These are phyloP conservation scores for Neomorphus geoffroyi DNA, from an alignment of 2,797 vertebrate genomes.

Conservation along the genomic window DNA sequence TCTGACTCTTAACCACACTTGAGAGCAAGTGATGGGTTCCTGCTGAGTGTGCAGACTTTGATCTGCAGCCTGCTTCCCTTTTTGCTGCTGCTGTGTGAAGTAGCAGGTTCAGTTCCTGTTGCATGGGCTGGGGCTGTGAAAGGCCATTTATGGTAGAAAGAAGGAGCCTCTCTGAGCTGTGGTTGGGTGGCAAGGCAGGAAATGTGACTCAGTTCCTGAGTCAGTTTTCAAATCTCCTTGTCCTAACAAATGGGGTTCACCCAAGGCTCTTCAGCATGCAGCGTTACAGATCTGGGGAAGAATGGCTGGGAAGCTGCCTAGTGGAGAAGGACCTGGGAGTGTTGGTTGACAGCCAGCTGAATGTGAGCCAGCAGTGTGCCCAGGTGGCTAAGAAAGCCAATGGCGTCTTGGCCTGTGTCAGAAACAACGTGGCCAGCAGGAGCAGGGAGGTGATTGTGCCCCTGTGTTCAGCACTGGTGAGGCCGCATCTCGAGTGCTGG, in stretches of 20 bases:
- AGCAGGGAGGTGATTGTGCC: no score
- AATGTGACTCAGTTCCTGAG: slow-evolving; percentile 87
- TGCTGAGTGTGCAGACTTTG: background rate
- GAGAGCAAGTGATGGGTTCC: background rate
- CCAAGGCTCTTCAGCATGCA: background rate
- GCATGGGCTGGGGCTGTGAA: slow-evolving; percentile 50
- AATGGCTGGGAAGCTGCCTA: no score
- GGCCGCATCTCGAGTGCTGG: no score
- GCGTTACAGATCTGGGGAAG: no score
- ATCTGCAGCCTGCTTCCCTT: slow-evolving; percentile 28
- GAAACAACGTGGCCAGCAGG: no score
- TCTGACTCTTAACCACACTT: background rate
- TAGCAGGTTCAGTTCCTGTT: slow-evolving; percentile 73
- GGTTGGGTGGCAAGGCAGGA: slow-evolving; percentile 85
- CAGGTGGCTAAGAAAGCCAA: no score
- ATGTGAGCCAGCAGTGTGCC: no score
- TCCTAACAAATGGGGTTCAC: slow-evolving; percentile 35
- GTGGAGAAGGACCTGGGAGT: no score
- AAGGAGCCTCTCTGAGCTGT: slow-evolving; percentile 61
- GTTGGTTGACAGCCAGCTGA: no score
- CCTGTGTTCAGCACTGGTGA: no score
- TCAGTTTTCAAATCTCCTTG: slow-evolving; percentile 71
- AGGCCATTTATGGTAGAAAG: slow-evolving; percentile 83
- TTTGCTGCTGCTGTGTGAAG: slow-evolving; percentile 37
- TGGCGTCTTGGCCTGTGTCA: no score